Base-by-base conservation (phyloP, 2,113 vertebrate genomes). In the Podarcis muralis region DNA sequence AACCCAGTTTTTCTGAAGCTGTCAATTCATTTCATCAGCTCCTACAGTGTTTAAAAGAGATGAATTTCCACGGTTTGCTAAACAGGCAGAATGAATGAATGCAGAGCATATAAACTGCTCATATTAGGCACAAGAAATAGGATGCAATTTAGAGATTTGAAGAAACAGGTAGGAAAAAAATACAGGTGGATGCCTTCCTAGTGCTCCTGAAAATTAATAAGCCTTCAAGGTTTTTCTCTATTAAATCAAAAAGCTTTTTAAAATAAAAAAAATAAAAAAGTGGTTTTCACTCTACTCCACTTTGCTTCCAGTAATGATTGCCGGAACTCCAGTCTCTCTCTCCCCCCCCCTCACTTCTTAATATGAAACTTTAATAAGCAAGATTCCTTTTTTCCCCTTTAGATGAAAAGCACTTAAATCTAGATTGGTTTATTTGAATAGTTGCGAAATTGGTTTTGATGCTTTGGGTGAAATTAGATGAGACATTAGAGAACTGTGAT, bases 41-140 rank as follows among this genome's bases (percentile, higher is more conserved):
- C 87, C 43, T 16, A 0, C 9, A 48, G 53, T 4, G 0, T 37
- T 82, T 40, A 40, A 57, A 22, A n/a, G 27, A 0, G 1, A 1
- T 16, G 2, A 32, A 13, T 37, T 65, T 76, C 57, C 68, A 30
- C 1, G 6, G 30, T 37, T 69, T 76, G 32, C 16, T 80, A 43
- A 25, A 23, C 20, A 76, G 80, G 57, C 57, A 75, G 25, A 48
- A 23, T 7, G 40, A 75, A 23, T 40, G n/a, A 30, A 62, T 59
- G 37, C 4, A 65, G 25, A 66, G 69, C 12, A 18, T 48, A 43
- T 48, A 62, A 75, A 76, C n/a, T 37, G 35, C 62, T 87, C 20
- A 68, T 9, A 40, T 75, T n/a, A 72, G 59, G 79, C 20, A 62
- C 25, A 43, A 5, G 5, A 23, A 75, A 20, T 11, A 83, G 20